Evolutionary conservation across 2,113 vertebrate genomes (phyloP).

Genomic region (Vidua macroura): DNA sequence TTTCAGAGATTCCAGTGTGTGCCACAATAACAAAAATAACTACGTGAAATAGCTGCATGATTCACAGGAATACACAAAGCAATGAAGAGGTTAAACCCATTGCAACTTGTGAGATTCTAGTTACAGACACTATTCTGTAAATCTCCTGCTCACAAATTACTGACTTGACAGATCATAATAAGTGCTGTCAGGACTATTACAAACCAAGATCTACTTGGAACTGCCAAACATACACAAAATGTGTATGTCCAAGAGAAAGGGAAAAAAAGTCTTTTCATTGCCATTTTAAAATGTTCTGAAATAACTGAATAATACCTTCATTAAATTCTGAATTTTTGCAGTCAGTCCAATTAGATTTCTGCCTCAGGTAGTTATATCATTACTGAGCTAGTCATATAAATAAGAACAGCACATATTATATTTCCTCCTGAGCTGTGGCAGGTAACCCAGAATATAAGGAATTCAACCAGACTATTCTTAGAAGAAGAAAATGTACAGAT

Average conservation of each 20-base stretch:
- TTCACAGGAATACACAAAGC: background rate
- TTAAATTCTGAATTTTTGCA: background rate
- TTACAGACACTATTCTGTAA: background rate
- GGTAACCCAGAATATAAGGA: background rate
- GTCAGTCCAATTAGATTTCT: background rate
- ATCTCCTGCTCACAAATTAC: conserved; percentile 32
- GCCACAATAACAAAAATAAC: background rate
- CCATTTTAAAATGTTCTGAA: background rate
- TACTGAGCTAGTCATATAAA: background rate
- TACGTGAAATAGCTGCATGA: background rate
- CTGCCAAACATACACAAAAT: background rate
- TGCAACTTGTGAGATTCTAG: background rate
- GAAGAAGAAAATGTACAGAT: background rate
- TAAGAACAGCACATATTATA: background rate
- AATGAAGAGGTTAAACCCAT: background rate
- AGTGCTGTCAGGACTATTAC: background rate
- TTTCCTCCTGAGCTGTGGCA: background rate
- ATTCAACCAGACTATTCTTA: background rate
- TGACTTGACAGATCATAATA: conserved; percentile 9
- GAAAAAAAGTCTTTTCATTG: background rate
- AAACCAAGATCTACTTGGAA: background rate
- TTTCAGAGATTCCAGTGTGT: background rate
- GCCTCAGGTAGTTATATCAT: background rate
- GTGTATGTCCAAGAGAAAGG: background rate
- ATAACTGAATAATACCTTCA: background rate